Evolutionary conservation across 1,140 invertebrate species (phyloP), one percentile per base, ranked within the genome.

Genomic region (Achroia grisella): DNA sequence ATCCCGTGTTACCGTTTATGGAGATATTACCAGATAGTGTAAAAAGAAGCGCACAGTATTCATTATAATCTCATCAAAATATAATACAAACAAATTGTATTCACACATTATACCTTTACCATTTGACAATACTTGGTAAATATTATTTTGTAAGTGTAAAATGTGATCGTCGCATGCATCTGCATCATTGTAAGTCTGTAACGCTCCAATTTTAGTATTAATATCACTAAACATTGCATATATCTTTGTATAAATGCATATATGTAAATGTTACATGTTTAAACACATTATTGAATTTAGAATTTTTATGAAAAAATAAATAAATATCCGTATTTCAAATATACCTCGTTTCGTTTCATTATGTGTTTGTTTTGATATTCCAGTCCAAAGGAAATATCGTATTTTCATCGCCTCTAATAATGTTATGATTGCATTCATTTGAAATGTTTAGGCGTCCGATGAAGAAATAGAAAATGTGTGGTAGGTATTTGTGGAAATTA

Each of bases 251-350:
- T 81, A 85, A 82, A 83, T 81, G 78, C 78, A 85, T 83, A 80
- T 85, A 85, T 85, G 81, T 85, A 85, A 81, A 82, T 85, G 78
- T 85, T 85, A 85, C 78, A 85, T 85, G 81, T 85, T 82, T 85
- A 83, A 84, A 85, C 79, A 81, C 81, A 85, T 85, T 83, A 85
- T 81, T 85, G 81, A 85, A 80, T 83, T 85, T 85, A 85, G 81
- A 85, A 83, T 85, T 85, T 85, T 81, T 85, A 85, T 85, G 81
- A 83, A 85, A 85, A 81, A 81, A 81, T 76, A 79, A 81, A 78
- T 80, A 85, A 85, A 85, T 85, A 85, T 83, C 81, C 77, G 81
- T 85, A 85, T 85, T 85, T 85, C 81, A 85, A 85, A 85, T 85
- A 82, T 74, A 77, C 56, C 43, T 63, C 52, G 61, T 72, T 74